Conservation (phyloP, 2,888 invertebrate genomes). For the Brenthis daphne region DNA sequence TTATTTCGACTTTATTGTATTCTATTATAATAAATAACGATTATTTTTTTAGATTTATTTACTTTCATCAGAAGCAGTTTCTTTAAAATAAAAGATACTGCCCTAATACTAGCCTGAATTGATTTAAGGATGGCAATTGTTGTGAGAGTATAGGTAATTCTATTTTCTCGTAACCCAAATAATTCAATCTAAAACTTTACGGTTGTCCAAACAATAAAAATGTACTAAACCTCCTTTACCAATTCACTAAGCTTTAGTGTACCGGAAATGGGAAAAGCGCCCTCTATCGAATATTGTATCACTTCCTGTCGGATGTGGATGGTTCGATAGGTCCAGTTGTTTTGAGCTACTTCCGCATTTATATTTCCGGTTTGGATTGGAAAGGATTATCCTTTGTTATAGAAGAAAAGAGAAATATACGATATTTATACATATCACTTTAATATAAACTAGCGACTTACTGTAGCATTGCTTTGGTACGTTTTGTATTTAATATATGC, state of each 20-base stretch:
- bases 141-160: no score
- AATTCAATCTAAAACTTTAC: constrained; percentile 16
- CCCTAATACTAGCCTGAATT: no score
- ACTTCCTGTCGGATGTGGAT: constrained; percentile 23
- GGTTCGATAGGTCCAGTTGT: constrained; percentile 27
- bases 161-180: constrained; percentile 8
- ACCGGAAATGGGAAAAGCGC: constrained; percentile 26
- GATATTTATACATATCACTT: no score
- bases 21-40: no score
- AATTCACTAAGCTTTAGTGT: constrained; percentile 19
- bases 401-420: background rate
- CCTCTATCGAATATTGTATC: constrained; percentile 23
- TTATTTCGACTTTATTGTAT: no score
- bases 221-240: constrained; percentile 8
- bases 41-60: no score
- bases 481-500: no score
- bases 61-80: no score
- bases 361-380: constrained; percentile 2
- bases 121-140: no score
- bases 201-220: constrained; percentile 18
- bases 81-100: no score
- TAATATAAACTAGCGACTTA: no score
- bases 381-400: constrained; percentile 5
- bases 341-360: constrained; percentile 21
- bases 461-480: no score